A percentile compares a stretch with the other conserved stretches of the same genome.
Conservation (phyloP, 2,797 vertebrate species). For the Telmatherina bonti region DNA sequence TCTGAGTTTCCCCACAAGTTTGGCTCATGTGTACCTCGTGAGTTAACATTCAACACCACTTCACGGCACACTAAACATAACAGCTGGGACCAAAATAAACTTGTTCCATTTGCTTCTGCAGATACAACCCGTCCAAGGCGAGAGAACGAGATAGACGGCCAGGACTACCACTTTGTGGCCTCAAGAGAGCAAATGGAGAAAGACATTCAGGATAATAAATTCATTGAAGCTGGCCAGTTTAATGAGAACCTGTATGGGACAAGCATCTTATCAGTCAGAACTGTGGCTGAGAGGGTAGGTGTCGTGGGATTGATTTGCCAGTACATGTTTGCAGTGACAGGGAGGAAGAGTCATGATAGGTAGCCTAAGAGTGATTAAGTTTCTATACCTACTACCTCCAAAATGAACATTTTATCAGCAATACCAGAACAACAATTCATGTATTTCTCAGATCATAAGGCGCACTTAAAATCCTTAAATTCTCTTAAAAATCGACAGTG, state of each 20-base stretch:
- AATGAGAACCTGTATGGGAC: constrained; percentile 99
- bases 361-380: neutral
- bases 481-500: no score
- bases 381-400: neutral
- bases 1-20: constrained; percentile 99
- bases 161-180: constrained; percentile 97
- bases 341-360: neutral
- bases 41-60: constrained; percentile 69
- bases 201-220: constrained; percentile 99
- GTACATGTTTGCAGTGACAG: constrained; percentile 3
- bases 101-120: constrained; percentile 61
- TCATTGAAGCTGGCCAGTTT: constrained; percentile 98
- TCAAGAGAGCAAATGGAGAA: constrained; percentile 99
- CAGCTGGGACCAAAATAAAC: neutral
- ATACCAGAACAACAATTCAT: constrained; percentile 4
- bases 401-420: constrained; percentile 1
- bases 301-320: neutral
- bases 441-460: no score
- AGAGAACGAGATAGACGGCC: constrained; percentile 95
- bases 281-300: constrained; percentile 95
- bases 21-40: constrained; percentile 98
- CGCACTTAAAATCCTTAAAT: no score
- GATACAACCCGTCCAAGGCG: constrained; percentile 96
- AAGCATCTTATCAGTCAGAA: constrained; percentile 96
- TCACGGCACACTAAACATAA: neutral